Percentiles rank a stretch among this genome's conserved stretches.
Conservation (phyloP, 1,140 invertebrate species). For the Drusus annulatus region DNA sequence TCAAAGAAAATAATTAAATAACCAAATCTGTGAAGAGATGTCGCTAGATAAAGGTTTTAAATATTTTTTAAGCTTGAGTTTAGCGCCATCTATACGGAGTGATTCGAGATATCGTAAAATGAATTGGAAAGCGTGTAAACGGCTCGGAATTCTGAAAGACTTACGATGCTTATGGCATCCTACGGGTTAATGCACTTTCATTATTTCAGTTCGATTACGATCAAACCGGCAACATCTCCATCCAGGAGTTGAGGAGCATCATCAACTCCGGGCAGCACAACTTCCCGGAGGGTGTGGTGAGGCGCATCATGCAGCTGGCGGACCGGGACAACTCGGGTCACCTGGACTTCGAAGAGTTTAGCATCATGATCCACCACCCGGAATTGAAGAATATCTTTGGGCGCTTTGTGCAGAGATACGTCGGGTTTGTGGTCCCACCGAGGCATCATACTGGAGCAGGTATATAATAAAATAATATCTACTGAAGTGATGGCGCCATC, state of each 20-base stretch:
- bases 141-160: too few relatives aligned
- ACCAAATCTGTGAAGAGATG: too few relatives aligned
- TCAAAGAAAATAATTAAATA: too few relatives aligned
- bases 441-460: slow-evolving; percentile 2
- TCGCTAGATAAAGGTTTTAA: too few relatives aligned
- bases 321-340: slow-evolving; percentile 84
- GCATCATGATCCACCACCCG: slow-evolving; percentile 81
- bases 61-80: too few relatives aligned
- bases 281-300: slow-evolving; percentile 80
- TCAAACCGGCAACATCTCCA: slow-evolving; percentile 81
- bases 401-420: slow-evolving; percentile 72
- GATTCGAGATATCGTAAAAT: too few relatives aligned
- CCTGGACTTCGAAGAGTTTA: slow-evolving; percentile 85
- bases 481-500: too few relatives aligned
- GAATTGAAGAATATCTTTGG: slow-evolving; percentile 76
- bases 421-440: slow-evolving; percentile 71
- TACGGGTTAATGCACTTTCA: too few relatives aligned
- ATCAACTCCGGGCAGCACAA: slow-evolving; percentile 78
- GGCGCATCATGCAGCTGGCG: slow-evolving; percentile 79
- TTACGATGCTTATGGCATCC: too few relatives aligned
- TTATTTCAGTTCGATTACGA: slow-evolving; percentile 81
- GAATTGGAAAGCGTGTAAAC: too few relatives aligned
- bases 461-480: too few relatives aligned
- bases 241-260: slow-evolving; percentile 78
- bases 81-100: too few relatives aligned